Evolutionary conservation across 2,888 invertebrate species (phyloP), one percentile per base, ranked within the genome.

Genomic region (Ectropis crepuscularia): DNA sequence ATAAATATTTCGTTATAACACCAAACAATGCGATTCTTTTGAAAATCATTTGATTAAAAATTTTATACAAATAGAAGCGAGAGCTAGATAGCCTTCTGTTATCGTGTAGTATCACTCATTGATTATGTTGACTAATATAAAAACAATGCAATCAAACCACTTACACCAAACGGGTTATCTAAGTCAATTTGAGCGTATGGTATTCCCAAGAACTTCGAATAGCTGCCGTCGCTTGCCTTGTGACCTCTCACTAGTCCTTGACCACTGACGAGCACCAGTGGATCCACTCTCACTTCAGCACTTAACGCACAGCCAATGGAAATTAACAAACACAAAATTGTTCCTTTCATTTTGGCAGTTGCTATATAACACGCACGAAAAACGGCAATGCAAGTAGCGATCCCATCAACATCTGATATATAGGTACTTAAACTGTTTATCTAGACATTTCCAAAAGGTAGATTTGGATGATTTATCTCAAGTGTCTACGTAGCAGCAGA

Each of bases 151-250:
- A 51, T 53, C 53, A 11, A 54, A 54, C 57, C 47, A 88, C 92
- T 89, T 82, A 92, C 92, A 55, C 92, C 91, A 67, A 92, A 92
- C 28, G 92, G 92, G 74, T 92, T 82, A 51, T 78, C 75, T 47
- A 70, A 63, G 69, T 91, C 85, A 10, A 92, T 85, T 67, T 76
- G 70, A 16, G 90, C 92, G 66, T 92, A 92, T 6, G 92, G 92
- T 59, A 92, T 83, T 51, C 92, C 92, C 51, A 90, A 72, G 69
- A 92, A 92, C 49, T 77, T 74, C 0, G 92, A 89, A 53, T 90
- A 92, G 42, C 84, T 85, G 11, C 89, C 89, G 73, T 91, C 86
- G 5, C 71, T 74, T 0, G 90, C 83, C 60, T 76, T 89, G 43
- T 82, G 80, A 9, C 92, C 92, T 69, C 85, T 83, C 28, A 92